A percentile compares a stretch with the other conserved stretches of the same genome.
phyloP scores from a whole-genome alignment of 2,888 invertebrate species.

The Isoperla grammatica region DNA sequence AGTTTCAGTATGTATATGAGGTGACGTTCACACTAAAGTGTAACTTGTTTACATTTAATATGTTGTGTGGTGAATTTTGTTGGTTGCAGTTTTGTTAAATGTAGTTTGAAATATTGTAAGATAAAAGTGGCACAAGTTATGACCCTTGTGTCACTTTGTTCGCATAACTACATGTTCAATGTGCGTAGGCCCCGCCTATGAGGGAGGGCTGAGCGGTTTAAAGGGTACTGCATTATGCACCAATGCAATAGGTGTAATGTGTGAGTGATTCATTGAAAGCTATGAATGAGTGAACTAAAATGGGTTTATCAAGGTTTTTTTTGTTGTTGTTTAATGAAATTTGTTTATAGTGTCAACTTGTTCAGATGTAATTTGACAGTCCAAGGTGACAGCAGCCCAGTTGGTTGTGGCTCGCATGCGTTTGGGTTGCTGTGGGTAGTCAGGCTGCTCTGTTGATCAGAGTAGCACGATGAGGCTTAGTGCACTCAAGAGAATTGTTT shows the following conservation, averaged over 20 bases:
- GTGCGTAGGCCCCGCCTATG: too few species aligned
- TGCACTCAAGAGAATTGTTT: slow-evolving; percentile 25
- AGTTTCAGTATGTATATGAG: slow-evolving; percentile 23
- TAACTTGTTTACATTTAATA: slow-evolving; percentile 27
- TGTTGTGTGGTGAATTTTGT: slow-evolving; percentile 25
- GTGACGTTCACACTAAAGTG: slow-evolving; percentile 8
- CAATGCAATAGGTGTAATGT: slow-evolving; percentile 15
- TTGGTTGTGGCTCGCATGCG: slow-evolving; percentile 17
- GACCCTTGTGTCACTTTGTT: too few species aligned
- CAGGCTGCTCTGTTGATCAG: slow-evolving; percentile 26
- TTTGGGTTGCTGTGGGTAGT: slow-evolving; percentile 19
- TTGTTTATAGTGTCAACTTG: slow-evolving; percentile 24
- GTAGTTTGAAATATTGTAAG: background rate
- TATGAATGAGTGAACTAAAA: slow-evolving; percentile 5
- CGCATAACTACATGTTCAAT: too few species aligned
- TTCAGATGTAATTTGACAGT: slow-evolving; percentile 19
- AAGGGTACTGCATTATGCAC: slow-evolving; percentile 16
- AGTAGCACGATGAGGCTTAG: slow-evolving; percentile 9
- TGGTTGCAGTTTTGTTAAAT: slow-evolving; percentile 28
- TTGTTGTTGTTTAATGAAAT: slow-evolving; percentile 23
- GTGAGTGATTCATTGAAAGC: slow-evolving; percentile 3
- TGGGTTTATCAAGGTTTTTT: slow-evolving; percentile 13
- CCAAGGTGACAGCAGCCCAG: slow-evolving; percentile 7
- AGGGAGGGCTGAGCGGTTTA: background rate
- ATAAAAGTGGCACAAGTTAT: background rate